Percentiles rank a stretch among this genome's conserved stretches.
These are phyloP conservation scores for Ia io DNA, from an alignment of 2,113 vertebrate species.

Conservation along the genomic window DNA sequence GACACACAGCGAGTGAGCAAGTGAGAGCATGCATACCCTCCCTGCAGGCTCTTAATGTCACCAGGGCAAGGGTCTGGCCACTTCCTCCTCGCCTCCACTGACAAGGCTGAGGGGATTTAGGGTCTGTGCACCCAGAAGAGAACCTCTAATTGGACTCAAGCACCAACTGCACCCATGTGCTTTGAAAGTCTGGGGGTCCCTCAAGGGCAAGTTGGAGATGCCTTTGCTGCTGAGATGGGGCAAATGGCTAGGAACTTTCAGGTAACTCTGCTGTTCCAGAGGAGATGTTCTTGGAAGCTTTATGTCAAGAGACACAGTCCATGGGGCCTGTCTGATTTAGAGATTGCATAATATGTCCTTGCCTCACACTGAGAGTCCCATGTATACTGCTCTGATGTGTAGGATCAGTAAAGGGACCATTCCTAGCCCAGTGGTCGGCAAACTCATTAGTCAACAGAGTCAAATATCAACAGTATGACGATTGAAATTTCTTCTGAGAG, in stretches of 20 bases:
- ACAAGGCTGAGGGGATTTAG: not conserved
- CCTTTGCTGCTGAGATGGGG: not conserved
- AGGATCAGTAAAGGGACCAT: not conserved
- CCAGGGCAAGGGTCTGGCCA: not conserved
- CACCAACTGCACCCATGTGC: not conserved
- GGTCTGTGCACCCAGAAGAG: not conserved
- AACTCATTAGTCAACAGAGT: no score
- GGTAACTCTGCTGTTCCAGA: not conserved
- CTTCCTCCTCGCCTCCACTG: not conserved
- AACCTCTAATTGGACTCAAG: not conserved
- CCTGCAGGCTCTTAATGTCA: not conserved
- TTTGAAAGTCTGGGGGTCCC: not conserved
- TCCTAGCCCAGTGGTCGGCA: not conserved
- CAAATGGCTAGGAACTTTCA: not conserved
- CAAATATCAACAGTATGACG: no score
- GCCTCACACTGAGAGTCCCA: not conserved
- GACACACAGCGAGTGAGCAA: not conserved
- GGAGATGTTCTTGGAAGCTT: not conserved
- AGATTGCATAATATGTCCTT: not conserved
- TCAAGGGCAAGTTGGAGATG: not conserved
- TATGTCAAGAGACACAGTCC: not conserved
- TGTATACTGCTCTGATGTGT: not conserved
- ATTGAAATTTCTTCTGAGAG: no score
- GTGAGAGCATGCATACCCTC: accelerated
- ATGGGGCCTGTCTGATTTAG: not conserved